phyloP scores from a whole-genome alignment of 37 sponge, comb jelly and placozoan species.

The Beroe forskalii region DNA sequence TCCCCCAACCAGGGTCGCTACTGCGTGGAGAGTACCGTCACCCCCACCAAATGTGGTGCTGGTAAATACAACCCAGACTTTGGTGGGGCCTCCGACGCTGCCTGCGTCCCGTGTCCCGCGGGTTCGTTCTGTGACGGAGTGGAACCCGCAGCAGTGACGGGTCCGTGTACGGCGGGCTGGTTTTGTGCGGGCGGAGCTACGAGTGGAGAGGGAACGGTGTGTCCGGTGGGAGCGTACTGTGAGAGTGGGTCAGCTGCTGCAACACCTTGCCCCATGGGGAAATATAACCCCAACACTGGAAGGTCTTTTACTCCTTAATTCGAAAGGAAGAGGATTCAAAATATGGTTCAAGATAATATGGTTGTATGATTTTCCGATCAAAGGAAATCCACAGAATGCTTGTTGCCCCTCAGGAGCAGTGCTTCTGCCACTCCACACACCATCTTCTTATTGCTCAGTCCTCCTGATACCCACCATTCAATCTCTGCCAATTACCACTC shows the following conservation, averaged over 20 bases:
- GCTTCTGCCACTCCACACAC: too few relatives aligned
- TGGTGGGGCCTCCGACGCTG: background rate
- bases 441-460: too few relatives aligned
- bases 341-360: too few relatives aligned
- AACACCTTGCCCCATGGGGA: slow-evolving; percentile 2
- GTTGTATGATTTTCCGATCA: too few relatives aligned
- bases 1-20: slow-evolving; percentile 26
- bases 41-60: background rate
- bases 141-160: background rate
- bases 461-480: too few relatives aligned
- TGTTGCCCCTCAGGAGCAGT: too few relatives aligned
- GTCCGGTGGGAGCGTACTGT: slow-evolving; percentile 34
- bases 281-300: slow-evolving; percentile 39
- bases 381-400: too few relatives aligned
- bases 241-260: background rate
- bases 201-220: background rate
- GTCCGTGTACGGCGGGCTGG: slow-evolving; percentile 20
- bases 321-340: too few relatives aligned
- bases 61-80: background rate
- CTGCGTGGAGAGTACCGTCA: slow-evolving; percentile 4
- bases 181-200: background rate
- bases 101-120: background rate
- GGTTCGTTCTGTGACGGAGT: slow-evolving; percentile 42
- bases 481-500: too few relatives aligned
- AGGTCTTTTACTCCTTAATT: too few relatives aligned